Evolutionary conservation across 1,140 invertebrate genomes (phyloP).

Genomic region (Formica exsecta): DNA sequence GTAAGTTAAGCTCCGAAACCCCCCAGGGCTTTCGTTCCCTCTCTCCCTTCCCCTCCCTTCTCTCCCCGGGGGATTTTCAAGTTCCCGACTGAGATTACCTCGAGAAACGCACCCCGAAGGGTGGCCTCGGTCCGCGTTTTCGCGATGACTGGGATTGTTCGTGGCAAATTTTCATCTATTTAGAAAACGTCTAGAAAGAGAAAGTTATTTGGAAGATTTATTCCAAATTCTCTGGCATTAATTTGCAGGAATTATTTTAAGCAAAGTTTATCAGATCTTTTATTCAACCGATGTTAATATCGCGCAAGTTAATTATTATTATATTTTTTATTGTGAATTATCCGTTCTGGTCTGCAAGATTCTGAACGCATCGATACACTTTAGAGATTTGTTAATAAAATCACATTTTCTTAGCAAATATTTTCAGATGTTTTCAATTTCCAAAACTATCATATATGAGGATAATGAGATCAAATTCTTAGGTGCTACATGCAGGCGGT

Average conservation of each 20-base stretch:
- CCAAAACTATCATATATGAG: background rate
- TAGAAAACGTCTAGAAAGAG: background rate
- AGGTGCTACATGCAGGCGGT: constrained; percentile 66
- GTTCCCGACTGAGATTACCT: constrained; percentile 32
- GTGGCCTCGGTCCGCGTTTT: background rate
- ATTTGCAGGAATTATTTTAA: background rate
- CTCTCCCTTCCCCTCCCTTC: too few relatives aligned
- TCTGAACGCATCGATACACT: background rate
- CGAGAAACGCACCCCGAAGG: constrained; percentile 3
- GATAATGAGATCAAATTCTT: constrained; percentile 5
- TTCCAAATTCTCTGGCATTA: background rate
- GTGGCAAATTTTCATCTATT: background rate
- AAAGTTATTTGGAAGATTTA: background rate
- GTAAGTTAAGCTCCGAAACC: constrained; percentile 29
- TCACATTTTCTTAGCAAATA: background rate
- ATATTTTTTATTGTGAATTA: background rate
- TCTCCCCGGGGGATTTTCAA: constrained; percentile 13
- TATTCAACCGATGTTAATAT: background rate
- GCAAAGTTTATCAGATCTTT: background rate
- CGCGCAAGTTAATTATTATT: background rate
- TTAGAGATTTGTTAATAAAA: background rate
- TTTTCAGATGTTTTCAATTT: background rate
- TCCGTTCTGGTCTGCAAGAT: background rate
- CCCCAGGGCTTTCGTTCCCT: background rate
- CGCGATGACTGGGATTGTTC: background rate